A percentile compares a stretch with the other conserved stretches of the same genome.
Conservation (phyloP, 2,888 invertebrate genomes). For the Eristalis pertinax region DNA sequence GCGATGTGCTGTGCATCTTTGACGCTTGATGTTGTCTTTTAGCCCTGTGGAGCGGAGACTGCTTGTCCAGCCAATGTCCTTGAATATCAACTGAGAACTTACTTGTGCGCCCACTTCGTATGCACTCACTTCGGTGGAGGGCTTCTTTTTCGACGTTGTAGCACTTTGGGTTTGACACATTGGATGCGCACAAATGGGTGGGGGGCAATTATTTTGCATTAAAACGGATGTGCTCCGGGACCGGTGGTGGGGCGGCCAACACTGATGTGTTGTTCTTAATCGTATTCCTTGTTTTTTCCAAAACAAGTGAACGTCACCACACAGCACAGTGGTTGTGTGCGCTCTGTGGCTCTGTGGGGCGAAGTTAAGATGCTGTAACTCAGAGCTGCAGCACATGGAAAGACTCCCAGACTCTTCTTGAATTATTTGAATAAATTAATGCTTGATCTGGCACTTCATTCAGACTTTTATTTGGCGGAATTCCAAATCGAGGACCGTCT, state of each 20-base stretch:
- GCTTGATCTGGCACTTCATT: background rate
- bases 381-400: background rate
- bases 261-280: background rate
- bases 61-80: slow-evolving; percentile 48
- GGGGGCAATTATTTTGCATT: slow-evolving; percentile 15
- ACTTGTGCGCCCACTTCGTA: slow-evolving; percentile 43
- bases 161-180: slow-evolving; percentile 20
- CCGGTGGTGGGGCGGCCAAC: background rate
- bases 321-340: background rate
- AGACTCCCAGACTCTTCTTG: background rate
- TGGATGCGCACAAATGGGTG: slow-evolving; percentile 12
- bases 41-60: slow-evolving; percentile 17
- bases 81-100: slow-evolving; percentile 22
- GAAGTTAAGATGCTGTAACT: slow-evolving; percentile 14
- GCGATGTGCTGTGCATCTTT: slow-evolving; percentile 19
- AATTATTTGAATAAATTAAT: background rate
- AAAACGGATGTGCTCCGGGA: slow-evolving; percentile 43
- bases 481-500: slow-evolving; percentile 53
- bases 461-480: slow-evolving; percentile 38
- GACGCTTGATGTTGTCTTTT: background rate
- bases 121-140: background rate
- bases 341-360: background rate
- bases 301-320: background rate
- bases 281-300: background rate
- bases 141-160: slow-evolving; percentile 1